Base-by-base conservation (phyloP, 2,888 invertebrate species). In the Drosophila leonis region DNA sequence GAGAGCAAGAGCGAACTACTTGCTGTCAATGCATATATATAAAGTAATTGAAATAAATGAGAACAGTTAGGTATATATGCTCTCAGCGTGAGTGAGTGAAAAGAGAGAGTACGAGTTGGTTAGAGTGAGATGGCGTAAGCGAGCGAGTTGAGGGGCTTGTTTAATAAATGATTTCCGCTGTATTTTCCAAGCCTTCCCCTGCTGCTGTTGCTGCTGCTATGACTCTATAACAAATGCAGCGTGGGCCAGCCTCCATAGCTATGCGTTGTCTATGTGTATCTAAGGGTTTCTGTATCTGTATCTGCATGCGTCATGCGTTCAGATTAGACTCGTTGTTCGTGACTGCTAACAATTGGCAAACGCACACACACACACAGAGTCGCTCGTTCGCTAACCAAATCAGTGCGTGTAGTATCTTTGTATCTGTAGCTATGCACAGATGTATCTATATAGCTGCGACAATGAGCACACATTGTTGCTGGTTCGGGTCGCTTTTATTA, bases 31-130 rank as follows among this genome's bases (percentile, higher is more conserved):
- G 73, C 65, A 83, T 72, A 83, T 75, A 80, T 75, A 85, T 76
- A 75, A 70, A 89, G 80, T 80, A 90, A 86, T 86, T 86, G 88
- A 86, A 88, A 86, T 85, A 90, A 90, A 90, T 78, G 88, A 80
- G 82, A 71, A 64, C 66, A 56, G 51, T 70, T 59, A 59, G 49
- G 68, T 41, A 68, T 62, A 41, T 15, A 44, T 24, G 24, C 13
- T 24, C 42, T 7, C 31, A 29, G n/a, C n/a, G 46, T 9, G 31
- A 27, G 12, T 7, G 35, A 42, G 37, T 24, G 24, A 24, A 24
- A 31, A 46, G 13, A 31, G 18, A 24, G 49, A 13, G 24, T 1
- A 15, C 33, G 44, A 51, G 41, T 48, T 46, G 15, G 24, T 27
- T 29, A 10, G 24, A 42, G 31, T 2, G 35, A 39, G 56, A 9